A percentile compares a stretch with the other conserved stretches of the same genome.
Conservation (phyloP, 2,888 invertebrate genomes). For the Pyrrhosoma nymphula region DNA sequence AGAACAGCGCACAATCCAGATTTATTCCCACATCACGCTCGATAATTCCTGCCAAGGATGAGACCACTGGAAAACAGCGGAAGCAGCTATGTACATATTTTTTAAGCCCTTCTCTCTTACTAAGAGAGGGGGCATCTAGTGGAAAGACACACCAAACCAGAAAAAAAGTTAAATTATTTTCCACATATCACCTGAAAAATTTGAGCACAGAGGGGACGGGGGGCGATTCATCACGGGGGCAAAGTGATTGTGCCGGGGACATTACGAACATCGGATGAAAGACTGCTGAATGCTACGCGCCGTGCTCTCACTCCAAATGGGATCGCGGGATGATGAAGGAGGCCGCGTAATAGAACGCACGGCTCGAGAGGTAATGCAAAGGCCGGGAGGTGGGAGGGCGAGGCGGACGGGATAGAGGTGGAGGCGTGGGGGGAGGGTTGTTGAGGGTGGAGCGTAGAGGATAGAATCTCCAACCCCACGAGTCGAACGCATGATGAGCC, state of each 20-base stretch:
- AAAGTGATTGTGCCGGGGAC: constrained; percentile 30
- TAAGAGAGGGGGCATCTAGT: no score
- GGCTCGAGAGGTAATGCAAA: background rate
- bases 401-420: background rate
- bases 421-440: background rate
- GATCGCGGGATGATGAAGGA: constrained; percentile 52
- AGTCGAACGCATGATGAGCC: constrained; percentile 50
- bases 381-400: background rate
- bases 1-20: no score
- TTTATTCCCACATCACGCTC: no score
- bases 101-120: no score
- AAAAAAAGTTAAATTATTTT: background rate
- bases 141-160: background rate
- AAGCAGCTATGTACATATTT: no score
- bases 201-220: background rate
- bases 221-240: constrained; percentile 28
- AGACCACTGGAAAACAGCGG: no score
- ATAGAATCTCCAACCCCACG: background rate
- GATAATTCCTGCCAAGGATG: no score
- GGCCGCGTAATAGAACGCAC: background rate
- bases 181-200: background rate
- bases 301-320: background rate
- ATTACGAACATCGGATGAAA: constrained; percentile 53
- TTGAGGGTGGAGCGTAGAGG: background rate
- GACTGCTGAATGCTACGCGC: background rate